Evolutionary conservation across 2,113 vertebrate species (phyloP).

Genomic region (Ptyas mucosa): DNA sequence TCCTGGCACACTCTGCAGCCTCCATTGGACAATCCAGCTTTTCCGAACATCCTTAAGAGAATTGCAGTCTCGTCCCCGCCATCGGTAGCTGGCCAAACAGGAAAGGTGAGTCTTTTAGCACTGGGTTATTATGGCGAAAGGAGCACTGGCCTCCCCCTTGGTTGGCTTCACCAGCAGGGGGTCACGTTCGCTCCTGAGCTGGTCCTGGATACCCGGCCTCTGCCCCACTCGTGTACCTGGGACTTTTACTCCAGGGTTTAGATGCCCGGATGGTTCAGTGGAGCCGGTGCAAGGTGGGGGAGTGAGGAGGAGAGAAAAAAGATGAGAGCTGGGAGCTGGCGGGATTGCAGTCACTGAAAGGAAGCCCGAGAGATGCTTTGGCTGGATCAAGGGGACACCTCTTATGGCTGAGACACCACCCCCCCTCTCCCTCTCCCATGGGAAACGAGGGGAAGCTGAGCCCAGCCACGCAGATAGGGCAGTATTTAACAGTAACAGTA

Average conservation of each 20-base stretch:
- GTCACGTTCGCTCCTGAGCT: neutral
- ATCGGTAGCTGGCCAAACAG: neutral
- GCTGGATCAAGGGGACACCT: neutral
- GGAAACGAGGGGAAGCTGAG: neutral
- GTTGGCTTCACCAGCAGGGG: neutral
- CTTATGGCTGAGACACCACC: neutral
- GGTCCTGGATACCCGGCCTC: too few relatives aligned
- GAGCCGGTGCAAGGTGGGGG: too few relatives aligned
- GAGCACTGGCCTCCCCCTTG: too few relatives aligned
- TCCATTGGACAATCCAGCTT: neutral
- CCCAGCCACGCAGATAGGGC: neutral
- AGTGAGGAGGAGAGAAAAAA: too few relatives aligned
- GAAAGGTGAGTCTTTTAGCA: neutral
- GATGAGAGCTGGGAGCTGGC: too few relatives aligned
- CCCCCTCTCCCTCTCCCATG: neutral
- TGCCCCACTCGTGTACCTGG: neutral
- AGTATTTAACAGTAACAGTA: too few relatives aligned
- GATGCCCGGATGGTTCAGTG: too few relatives aligned
- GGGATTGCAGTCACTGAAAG: too few relatives aligned
- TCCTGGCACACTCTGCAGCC: neutral
- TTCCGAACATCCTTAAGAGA: neutral
- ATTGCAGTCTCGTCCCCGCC: accelerated
- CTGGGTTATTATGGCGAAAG: too few relatives aligned
- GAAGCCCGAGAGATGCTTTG: neutral
- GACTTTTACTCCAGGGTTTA: neutral